A percentile compares a stretch with the other conserved stretches of the same genome.
Evolutionary conservation across 2,888 invertebrate species (phyloP).

Genomic region (Meliscaeva auricollis): DNA sequence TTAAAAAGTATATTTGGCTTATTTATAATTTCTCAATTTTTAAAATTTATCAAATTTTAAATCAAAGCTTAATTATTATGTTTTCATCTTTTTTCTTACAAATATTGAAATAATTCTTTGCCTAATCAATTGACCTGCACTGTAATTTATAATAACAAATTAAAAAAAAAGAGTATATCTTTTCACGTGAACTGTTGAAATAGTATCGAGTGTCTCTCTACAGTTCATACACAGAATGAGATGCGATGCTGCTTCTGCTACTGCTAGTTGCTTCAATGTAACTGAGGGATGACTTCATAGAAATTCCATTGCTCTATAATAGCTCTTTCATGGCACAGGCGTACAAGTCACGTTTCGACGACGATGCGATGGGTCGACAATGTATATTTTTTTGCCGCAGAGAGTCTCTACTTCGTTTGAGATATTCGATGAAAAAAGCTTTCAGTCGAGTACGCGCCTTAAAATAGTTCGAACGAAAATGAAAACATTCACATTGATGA

Average conservation of each 20-base stretch:
- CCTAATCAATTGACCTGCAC: neutral
- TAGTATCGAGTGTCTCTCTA: slow-evolving; percentile 47
- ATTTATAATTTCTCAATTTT: no score
- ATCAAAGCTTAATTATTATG: no score
- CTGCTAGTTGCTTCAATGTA: slow-evolving; percentile 53
- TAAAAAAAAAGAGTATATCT: slow-evolving; percentile 27
- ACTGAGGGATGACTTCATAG: slow-evolving; percentile 75
- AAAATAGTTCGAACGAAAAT: slow-evolving; percentile 76
- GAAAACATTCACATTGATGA: slow-evolving; percentile 71
- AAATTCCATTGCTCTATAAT: slow-evolving; percentile 70
- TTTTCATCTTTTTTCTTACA: no score
- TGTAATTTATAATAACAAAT: no score
- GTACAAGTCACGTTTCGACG: slow-evolving; percentile 37
- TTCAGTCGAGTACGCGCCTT: slow-evolving; percentile 76
- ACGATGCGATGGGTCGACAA: slow-evolving; percentile 22
- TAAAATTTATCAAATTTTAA: no score
- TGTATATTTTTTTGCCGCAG: slow-evolving; percentile 62
- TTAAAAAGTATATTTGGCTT: no score
- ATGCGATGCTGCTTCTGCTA: slow-evolving; percentile 49
- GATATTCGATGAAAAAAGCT: slow-evolving; percentile 70
- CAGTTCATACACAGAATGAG: slow-evolving; percentile 14
- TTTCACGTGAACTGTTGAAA: slow-evolving; percentile 41
- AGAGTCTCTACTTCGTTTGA: slow-evolving; percentile 64
- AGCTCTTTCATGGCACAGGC: slow-evolving; percentile 57
- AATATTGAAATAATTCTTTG: neutral